Percentiles rank a stretch among this genome's conserved stretches.
Evolutionary conservation across 2,797 vertebrate genomes (phyloP).

Genomic region (Furcifer pardalis): DNA sequence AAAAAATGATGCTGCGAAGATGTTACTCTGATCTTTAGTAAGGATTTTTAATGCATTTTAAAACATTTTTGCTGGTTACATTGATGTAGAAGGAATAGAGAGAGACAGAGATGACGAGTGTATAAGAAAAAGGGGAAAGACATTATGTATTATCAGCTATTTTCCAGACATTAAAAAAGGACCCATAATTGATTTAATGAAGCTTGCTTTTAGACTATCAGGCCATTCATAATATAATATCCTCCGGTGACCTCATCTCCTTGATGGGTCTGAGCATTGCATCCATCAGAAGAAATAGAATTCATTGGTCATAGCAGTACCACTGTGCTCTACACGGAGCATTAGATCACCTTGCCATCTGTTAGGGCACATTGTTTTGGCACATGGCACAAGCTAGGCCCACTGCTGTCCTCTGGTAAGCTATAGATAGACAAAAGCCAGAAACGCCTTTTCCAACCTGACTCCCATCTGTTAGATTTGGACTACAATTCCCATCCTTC

Average conservation of each 20-base stretch:
- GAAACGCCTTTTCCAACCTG: background rate
- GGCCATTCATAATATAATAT: conserved; percentile 47
- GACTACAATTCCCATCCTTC: background rate
- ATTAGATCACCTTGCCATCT: too few relatives aligned
- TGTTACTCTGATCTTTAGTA: too few relatives aligned
- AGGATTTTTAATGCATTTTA: conserved; percentile 65
- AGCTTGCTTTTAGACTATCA: conserved; percentile 44
- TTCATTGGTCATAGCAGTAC: conserved; percentile 42
- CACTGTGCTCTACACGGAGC: too few relatives aligned
- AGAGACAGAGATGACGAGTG: conserved; percentile 52
- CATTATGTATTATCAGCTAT: conserved; percentile 10
- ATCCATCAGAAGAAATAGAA: conserved; percentile 45
- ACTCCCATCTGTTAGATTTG: background rate
- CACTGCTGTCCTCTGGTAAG: background rate
- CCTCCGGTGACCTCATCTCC: conserved; percentile 53
- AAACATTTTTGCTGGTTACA: conserved; percentile 56
- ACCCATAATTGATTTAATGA: conserved; percentile 61
- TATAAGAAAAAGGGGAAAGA: conserved; percentile 43
- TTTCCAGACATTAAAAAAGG: conserved; percentile 57
- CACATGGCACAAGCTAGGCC: background rate
- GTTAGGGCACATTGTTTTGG: background rate
- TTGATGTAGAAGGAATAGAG: conserved; percentile 26
- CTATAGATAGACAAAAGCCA: background rate
- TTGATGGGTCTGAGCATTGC: conserved; percentile 50
- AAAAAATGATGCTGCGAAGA: too few relatives aligned